Conservation (phyloP, 2,113 vertebrate genomes). For the Sebastes fasciatus region DNA sequence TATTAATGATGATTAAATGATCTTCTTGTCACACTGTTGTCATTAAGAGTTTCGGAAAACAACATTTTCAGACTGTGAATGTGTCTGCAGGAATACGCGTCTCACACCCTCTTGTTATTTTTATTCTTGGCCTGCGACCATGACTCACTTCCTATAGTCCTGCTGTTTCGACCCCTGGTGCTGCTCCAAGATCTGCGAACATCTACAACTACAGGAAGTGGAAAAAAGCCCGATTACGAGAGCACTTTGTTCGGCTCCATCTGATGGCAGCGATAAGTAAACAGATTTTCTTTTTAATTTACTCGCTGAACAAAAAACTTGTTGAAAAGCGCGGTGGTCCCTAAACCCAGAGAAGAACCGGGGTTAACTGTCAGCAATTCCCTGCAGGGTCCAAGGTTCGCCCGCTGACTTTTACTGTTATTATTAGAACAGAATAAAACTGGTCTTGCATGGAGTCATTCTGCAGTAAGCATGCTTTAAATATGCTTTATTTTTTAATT, state of each 20-base stretch:
- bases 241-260: conserved; percentile 43
- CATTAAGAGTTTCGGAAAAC: too few species aligned
- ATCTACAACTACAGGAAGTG: conserved; percentile 48
- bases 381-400: neutral
- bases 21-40: neutral
- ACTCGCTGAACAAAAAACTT: neutral
- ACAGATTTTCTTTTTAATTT: neutral
- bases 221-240: conserved; percentile 35
- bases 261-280: conserved; percentile 37
- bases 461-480: neutral
- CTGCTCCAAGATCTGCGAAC: conserved; percentile 24
- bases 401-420: neutral
- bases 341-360: neutral
- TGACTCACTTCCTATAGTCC: conserved; percentile 42
- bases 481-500: neutral
- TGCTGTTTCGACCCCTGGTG: conserved; percentile 19
- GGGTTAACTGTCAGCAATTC: neutral
- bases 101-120: conserved; percentile 11
- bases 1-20: neutral
- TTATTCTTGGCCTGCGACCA: conserved; percentile 31
- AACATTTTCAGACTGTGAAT: neutral
- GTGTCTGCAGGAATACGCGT: neutral
- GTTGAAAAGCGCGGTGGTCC: neutral
- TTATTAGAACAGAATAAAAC: neutral
- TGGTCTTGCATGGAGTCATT: neutral